Base-by-base conservation (phyloP, 2,113 vertebrate species). In the Dipodomys merriami region DNA sequence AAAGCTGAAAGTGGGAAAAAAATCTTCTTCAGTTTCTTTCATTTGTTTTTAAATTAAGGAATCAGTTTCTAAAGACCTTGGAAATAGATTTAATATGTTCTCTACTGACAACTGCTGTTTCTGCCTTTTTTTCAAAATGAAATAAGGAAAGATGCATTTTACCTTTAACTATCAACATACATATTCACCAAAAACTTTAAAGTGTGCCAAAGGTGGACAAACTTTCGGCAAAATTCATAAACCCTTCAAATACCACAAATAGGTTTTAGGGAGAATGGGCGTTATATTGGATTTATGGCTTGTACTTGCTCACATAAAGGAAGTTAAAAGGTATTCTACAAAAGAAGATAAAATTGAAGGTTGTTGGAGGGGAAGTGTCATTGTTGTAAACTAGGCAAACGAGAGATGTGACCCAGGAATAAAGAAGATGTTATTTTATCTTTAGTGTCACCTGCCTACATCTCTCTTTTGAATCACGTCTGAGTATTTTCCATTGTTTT, bases 281-380 rank as follows among this genome's bases (percentile, higher is more conserved):
- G 90, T 97, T 97, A 95, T 97, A 96, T 96, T 88, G 83, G 85
- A 97, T 98, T 97, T 97, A 97, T 94, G 96, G 80, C 84, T 71
- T 81, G 7, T 90, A 69, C 86, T 93, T 93, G 79, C 85, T 39
- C 67, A 92, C 64, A 93, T 96, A 94, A 80, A 97, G 73, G 20
- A 91, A 71, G 91, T 84, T 87, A 93, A 68, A 97, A 62, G 29
- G 62, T 84, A 46, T 94, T 96, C 71, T 94, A 30, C 69, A 92
- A 97, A 95, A 95, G 84, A 96, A 84, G 35, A 96, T 95, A 88
- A 96, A 97, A 97, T 29, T 89, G 86, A 95, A 97, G 97, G 96
- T 84, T 94, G 69, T 80, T 95, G 91, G 86, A 90, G 79, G 72
- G 53, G 96, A 97, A 96, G 33, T 46, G 73, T 83, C 96, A 82